Base-by-base conservation (phyloP, 2,888 invertebrate genomes). In the Microplitis deprimator region DNA sequence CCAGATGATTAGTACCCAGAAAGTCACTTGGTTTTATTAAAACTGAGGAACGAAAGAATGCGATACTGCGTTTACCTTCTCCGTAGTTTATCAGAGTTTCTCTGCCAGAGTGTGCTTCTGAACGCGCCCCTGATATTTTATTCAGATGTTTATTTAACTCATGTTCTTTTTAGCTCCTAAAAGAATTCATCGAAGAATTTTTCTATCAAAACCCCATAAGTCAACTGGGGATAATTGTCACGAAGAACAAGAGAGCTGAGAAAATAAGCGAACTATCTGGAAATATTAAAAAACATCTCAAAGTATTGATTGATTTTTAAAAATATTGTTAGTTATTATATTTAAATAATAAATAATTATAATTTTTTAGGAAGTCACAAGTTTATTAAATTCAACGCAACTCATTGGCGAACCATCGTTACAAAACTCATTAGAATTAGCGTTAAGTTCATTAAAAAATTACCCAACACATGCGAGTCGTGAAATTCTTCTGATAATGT, bases 161-260 rank as follows among this genome's bases (percentile, higher is more conserved):
- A 62, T 59, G 75, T 75, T 69, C 74, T 75, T 81, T 79, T 81
- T 81, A 97, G 96, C 91, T 98, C 13, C 89, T 99, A 79, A 96
- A 98, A 90, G 93, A 94, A 81, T 99, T 99, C 90, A 94, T 99
- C 77, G 96, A 98, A 84, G 98, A 98, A 89, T 99, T 96, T 89
- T 98, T 99, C 90, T 98, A 99, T 90, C 98, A 98, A 90, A 99
- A 99, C 91, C 99, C 99, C 8, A 96, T 99, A 74, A 98, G 98
- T 88, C 99, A 99, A 90, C 91, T 99, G 81, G 99, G 99, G 38
- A 91, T 99, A 60, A 95, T 99, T 81, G 92, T 94, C 8, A 95
- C 98, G 86, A 95, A 95, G 86, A 98, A 98, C 87, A 99, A 99
- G 90, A 92, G 97, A 83, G 97, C 98, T 1, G 98, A 99, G 87